Evolutionary conservation across 2,888 invertebrate species (phyloP).

Genomic region (Teinopalpus imperialis): DNA sequence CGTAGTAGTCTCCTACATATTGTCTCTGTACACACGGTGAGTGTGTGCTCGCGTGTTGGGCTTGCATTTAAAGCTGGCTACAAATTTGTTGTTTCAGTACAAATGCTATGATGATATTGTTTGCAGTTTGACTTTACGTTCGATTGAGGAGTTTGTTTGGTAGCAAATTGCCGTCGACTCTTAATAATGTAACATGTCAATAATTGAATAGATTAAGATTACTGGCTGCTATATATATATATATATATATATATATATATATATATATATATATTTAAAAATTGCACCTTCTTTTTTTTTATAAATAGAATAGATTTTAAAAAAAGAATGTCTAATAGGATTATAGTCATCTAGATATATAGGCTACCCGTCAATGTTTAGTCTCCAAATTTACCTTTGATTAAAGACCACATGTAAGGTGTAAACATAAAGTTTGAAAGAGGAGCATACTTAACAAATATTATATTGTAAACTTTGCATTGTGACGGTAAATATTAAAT

Average conservation of each 20-base stretch:
- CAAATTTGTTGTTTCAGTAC: constrained; percentile 81
- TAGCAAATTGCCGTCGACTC: constrained; percentile 41
- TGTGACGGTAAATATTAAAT: constrained; percentile 78
- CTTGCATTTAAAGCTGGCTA: constrained; percentile 80
- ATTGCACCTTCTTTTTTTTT: no score
- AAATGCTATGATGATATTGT: constrained; percentile 80
- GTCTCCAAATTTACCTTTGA: constrained; percentile 73
- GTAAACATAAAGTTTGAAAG: constrained; percentile 75
- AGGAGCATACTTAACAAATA: constrained; percentile 78
- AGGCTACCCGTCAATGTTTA: constrained; percentile 42
- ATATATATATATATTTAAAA: no score
- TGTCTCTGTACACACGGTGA: constrained; percentile 77
- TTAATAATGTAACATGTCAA: constrained; percentile 53
- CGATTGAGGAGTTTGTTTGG: constrained; percentile 76
- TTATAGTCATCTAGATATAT: constrained; percentile 36
- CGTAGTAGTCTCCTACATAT: constrained; percentile 77
- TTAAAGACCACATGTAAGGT: constrained; percentile 71
- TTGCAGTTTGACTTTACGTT: constrained; percentile 76
- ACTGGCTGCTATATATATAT: constrained; percentile 37
- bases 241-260: no score
- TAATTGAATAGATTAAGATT: constrained; percentile 69
- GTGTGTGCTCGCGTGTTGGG: constrained; percentile 76
- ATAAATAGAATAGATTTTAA: no score
- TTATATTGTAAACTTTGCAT: constrained; percentile 79
- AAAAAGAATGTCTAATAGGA: no score